Percentiles rank a stretch among this genome's conserved stretches.
Conservation (phyloP, 1,140 invertebrate genomes). For the Thaumetopoea pityocampa region DNA sequence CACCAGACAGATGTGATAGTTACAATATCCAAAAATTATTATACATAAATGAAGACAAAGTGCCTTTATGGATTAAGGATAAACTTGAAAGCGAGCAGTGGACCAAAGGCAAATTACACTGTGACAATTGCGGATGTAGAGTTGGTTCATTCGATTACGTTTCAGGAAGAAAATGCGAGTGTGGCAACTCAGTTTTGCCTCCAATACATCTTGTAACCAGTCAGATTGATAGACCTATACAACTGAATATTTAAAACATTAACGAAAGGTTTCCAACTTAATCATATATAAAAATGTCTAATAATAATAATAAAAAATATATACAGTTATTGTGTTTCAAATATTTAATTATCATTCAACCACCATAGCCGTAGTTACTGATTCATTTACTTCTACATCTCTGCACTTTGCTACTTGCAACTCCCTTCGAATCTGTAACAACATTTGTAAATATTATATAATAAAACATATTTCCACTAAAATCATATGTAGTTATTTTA, state of each 20-base stretch:
- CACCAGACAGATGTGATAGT: slow-evolving; percentile 31
- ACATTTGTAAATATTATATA: slow-evolving; percentile 17
- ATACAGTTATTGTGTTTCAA: no score
- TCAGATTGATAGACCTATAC: slow-evolving; percentile 73
- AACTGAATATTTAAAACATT: slow-evolving; percentile 1
- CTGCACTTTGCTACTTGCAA: slow-evolving; percentile 88
- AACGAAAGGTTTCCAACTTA: no score
- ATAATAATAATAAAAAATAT: no score
- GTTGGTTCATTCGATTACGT: slow-evolving; percentile 81
- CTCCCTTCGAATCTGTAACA: slow-evolving; percentile 82
- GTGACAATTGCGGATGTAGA: slow-evolving; percentile 76
- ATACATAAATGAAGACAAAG: slow-evolving; percentile 59
- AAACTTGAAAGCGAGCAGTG: slow-evolving; percentile 71
- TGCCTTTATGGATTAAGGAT: slow-evolving; percentile 64
- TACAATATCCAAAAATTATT: slow-evolving; percentile 52
- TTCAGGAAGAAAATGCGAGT: slow-evolving; percentile 77
- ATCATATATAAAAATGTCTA: no score
- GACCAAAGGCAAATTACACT: slow-evolving; percentile 80
- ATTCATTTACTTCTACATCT: slow-evolving; percentile 80
- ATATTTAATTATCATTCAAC: slow-evolving; percentile 34
- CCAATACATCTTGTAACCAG: slow-evolving; percentile 75
- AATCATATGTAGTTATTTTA: no score
- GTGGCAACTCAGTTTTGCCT: slow-evolving; percentile 72
- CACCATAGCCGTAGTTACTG: slow-evolving; percentile 30
- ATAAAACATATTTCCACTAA: slow-evolving; percentile 1